A percentile compares a stretch with the other conserved stretches of the same genome.
These are phyloP conservation scores for Scartelaos histophorus DNA, from an alignment of 2,113 vertebrate species.

Conservation along the genomic window DNA sequence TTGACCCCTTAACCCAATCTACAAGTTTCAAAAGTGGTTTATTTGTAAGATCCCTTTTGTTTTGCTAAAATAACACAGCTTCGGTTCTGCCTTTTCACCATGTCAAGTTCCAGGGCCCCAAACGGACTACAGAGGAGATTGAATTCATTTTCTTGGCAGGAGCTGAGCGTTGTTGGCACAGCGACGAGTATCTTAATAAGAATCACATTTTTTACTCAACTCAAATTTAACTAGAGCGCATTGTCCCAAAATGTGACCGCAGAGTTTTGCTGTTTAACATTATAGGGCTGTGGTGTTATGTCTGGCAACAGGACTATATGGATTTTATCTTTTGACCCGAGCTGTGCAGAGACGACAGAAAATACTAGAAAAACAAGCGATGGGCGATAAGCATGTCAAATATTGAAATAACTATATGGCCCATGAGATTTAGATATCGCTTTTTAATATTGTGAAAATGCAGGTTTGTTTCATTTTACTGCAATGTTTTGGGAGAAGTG, in stretches of 20 bases:
- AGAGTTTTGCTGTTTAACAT: constrained; percentile 56
- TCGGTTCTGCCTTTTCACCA: constrained; percentile 7
- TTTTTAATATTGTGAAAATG: not conserved
- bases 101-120: constrained; percentile 16
- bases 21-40: constrained; percentile 6
- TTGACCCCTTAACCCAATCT: not conserved
- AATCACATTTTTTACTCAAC: constrained; percentile 69
- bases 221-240: constrained; percentile 68
- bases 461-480: not conserved
- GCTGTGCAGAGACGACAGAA: constrained; percentile 31
- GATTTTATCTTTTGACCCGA: constrained; percentile 55
- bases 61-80: constrained; percentile 6
- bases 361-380: constrained; percentile 1
- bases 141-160: constrained; percentile 65
- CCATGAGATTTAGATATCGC: not conserved
- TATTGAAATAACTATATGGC: not conserved
- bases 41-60: constrained; percentile 9
- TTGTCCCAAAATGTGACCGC: constrained; percentile 69
- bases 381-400: not conserved
- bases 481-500: not conserved
- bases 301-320: constrained; percentile 63
- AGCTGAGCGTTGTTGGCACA: constrained; percentile 65
- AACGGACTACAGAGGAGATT: constrained; percentile 61
- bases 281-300: constrained; percentile 67
- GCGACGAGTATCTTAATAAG: constrained; percentile 69